phyloP scores from a whole-genome alignment of 37 sponge, comb jelly and placozoan species.

The Ianthella basta region DNA sequence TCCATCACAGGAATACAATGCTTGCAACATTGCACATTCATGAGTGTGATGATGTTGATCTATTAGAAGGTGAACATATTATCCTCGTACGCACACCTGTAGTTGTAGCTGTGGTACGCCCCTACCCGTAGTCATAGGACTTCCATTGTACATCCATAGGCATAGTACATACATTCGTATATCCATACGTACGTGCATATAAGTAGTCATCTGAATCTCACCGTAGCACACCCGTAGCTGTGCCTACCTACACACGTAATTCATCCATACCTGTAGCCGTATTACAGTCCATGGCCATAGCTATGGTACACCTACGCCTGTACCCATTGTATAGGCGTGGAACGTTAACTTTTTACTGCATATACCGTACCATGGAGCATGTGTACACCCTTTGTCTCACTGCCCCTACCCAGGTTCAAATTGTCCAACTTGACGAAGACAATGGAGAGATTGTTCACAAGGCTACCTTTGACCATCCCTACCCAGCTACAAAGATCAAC shows the following conservation, averaged over 20 bases:
- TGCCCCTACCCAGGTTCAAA: slow-evolving; percentile 66
- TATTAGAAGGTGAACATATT: not conserved
- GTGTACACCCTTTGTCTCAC: not conserved
- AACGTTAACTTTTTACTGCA: too few species aligned
- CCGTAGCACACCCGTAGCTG: too few species aligned
- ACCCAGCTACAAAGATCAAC: slow-evolving; percentile 92
- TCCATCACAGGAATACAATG: not conserved
- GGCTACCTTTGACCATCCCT: slow-evolving; percentile 93
- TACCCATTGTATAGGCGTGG: too few species aligned
- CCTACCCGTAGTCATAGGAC: too few species aligned
- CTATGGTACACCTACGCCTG: not conserved
- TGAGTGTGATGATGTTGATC: not conserved
- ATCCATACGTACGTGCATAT: not conserved
- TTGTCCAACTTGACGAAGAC: slow-evolving; percentile 89
- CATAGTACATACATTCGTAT: too few species aligned
- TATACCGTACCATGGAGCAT: too few species aligned
- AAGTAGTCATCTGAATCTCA: not conserved
- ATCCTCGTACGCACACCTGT: too few species aligned
- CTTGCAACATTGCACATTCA: not conserved
- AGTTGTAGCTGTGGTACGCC: too few species aligned
- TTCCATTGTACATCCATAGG: too few species aligned
- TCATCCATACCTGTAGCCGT: too few species aligned
- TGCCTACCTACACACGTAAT: too few species aligned
- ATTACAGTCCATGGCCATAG: too few species aligned
- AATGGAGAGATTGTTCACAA: slow-evolving; percentile 78